A percentile compares a stretch with the other conserved stretches of the same genome.
These are phyloP conservation scores for Hirtodrosophila trivittata DNA, from an alignment of 2,888 invertebrate genomes.

Conservation along the genomic window DNA sequence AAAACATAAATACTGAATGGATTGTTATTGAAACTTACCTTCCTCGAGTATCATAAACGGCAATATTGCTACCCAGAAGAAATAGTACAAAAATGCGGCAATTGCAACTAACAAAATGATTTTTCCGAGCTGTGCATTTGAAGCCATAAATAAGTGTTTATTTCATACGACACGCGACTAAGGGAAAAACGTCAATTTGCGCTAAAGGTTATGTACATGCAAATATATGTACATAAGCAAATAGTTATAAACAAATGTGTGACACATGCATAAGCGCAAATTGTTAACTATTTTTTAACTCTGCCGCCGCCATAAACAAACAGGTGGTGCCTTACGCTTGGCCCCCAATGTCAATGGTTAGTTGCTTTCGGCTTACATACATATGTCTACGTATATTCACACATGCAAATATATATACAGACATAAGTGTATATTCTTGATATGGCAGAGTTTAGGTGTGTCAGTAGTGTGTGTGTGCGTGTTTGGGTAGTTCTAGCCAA, in stretches of 20 bases:
- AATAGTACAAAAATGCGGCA: slow-evolving; percentile 86
- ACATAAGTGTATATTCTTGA: slow-evolving; percentile 8
- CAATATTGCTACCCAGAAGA: slow-evolving; percentile 88
- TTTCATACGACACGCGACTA: slow-evolving; percentile 46
- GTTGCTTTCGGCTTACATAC: slow-evolving; percentile 38
- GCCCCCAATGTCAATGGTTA: slow-evolving; percentile 54
- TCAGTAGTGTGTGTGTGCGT: slow-evolving; percentile 7
- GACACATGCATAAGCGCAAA: slow-evolving; percentile 28
- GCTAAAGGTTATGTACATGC: slow-evolving; percentile 33
- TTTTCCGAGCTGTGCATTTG: slow-evolving; percentile 87
- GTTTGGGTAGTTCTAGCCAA: slow-evolving; percentile 30
- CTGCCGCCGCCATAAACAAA: slow-evolving; percentile 50
- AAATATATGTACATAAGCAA: slow-evolving; percentile 5
- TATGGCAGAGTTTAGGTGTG: not conserved
- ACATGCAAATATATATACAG: slow-evolving; percentile 7
- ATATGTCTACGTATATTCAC: not conserved
- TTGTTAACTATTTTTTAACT: slow-evolving; percentile 37
- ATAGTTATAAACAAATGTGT: slow-evolving; percentile 13
- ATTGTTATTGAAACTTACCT: slow-evolving; percentile 82
- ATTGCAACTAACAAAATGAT: slow-evolving; percentile 85
- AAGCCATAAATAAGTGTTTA: slow-evolving; percentile 84
- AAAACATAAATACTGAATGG: not conserved
- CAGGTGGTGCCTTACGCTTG: slow-evolving; percentile 42
- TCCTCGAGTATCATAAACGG: slow-evolving; percentile 88
- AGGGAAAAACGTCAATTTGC: slow-evolving; percentile 29